These are phyloP conservation scores for Microcebus lehilahytsara DNA, from an alignment of 2,113 vertebrate genomes.

Conservation along the genomic window DNA sequence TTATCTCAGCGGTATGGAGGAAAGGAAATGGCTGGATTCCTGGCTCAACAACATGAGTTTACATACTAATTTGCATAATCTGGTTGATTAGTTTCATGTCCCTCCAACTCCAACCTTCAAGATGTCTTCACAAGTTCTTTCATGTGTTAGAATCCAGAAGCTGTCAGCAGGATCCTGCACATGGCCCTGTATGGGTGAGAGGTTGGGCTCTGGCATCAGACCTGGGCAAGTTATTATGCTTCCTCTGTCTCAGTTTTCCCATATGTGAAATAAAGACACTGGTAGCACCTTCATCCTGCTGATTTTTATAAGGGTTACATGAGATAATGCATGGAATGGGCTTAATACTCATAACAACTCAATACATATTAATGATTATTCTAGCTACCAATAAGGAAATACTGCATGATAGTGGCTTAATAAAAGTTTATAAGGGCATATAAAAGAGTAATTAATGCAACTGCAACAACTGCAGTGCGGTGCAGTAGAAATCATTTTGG, in stretches of 20 bases:
- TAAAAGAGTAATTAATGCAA: background rate
- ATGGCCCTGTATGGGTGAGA: background rate
- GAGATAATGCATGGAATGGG: background rate
- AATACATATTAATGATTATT: slow-evolving; percentile 4
- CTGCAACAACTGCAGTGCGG: background rate
- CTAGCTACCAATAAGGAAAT: background rate
- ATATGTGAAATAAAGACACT: background rate
- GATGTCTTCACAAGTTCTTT: background rate
- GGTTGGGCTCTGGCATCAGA: background rate
- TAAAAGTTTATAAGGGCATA: background rate
- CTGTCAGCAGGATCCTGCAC: background rate
- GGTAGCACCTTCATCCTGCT: background rate
- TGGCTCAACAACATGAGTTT: background rate
- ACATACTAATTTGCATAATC: background rate
- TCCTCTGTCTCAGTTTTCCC: background rate
- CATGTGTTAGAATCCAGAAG: background rate
- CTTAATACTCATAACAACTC: background rate
- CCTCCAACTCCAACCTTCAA: background rate
- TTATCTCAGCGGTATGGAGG: background rate
- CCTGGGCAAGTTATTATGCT: background rate
- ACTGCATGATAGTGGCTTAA: background rate
- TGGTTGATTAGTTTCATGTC: background rate
- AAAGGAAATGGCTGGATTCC: background rate
- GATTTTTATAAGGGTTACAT: background rate
- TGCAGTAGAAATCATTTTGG: background rate